Base-by-base conservation (phyloP, 2,797 vertebrate genomes). In the Cirrhinus molitorella region DNA sequence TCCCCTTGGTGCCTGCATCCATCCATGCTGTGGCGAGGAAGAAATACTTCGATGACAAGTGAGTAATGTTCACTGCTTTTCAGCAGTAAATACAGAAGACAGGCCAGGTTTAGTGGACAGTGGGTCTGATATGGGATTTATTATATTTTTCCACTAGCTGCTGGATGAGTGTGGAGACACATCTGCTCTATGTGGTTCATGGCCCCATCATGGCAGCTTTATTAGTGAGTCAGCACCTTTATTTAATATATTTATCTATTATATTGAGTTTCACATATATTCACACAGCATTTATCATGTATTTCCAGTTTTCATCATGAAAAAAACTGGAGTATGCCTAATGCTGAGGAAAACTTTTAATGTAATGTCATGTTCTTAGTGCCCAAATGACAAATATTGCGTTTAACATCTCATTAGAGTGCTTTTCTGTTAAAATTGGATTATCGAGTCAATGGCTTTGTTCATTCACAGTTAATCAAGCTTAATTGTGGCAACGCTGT, bases 31-130 rank as follows among this genome's bases (percentile, higher is more conserved):
- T 97, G 77, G 96, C 97, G 65, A 95, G 98, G 92, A 96, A 96
- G 88, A 95, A 96, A 90, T 97, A 98, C 91, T 99, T 97, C 87
- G 97, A 99, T 53, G 98, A 99, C 95, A 98, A 99, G 98, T 99
- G 94, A 98, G 98, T 96, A 91, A 86, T 80, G 28, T 82, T 87
- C 89, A 78, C 34, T 89, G 83, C 84, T 34, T 79, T 65, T 86
- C 72, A 84, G 85, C 84, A 85, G 83, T 87, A 90, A 91, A 92
- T 92, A 90, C 89, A 47, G 6, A 75, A 74, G 71, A 81, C 65
- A 78, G 34, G 53, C 71, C 40, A 49, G 34, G 16, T 78, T 79
- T 34, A 78, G 19, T 51, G 70, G 57, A 66, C 67, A 81, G 51
- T 71, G 53, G 51, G 47, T 74, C 79, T 80, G 43, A 85, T 47